These are phyloP conservation scores for Lasioglossum morio DNA, from an alignment of 2,888 invertebrate genomes.

Conservation along the genomic window DNA sequence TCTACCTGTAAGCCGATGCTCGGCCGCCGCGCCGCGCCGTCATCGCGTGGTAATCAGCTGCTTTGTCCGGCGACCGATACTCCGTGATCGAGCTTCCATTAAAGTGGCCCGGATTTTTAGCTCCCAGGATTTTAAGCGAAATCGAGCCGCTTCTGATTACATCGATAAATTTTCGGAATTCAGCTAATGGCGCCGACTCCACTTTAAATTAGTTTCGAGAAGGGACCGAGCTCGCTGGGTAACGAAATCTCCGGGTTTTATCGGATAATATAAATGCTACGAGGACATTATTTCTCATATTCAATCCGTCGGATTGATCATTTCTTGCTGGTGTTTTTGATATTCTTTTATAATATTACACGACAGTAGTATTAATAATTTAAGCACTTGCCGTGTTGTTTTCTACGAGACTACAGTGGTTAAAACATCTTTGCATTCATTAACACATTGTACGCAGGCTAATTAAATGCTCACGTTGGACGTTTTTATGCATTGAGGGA, in stretches of 20 bases:
- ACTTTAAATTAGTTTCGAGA: neutral
- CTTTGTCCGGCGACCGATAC: slow-evolving; percentile 6
- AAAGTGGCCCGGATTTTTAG: slow-evolving; percentile 7
- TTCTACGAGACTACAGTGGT: neutral
- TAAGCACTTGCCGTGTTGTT: neutral
- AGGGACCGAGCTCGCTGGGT: neutral
- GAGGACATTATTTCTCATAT: neutral
- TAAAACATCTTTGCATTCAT: neutral
- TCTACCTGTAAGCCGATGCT: slow-evolving; percentile 26
- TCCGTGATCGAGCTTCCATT: neutral
- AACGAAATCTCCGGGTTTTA: neutral
- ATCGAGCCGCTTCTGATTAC: neutral
- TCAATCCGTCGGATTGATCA: neutral
- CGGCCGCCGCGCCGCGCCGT: neutral
- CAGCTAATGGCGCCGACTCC: neutral
- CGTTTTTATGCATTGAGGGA: neutral
- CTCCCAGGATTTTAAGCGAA: neutral
- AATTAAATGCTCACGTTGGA: neutral
- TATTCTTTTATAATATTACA: neutral
- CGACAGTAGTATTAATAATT: neutral
- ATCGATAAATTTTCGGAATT: neutral
- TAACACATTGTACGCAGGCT: neutral
- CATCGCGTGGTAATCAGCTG: slow-evolving; percentile 16
- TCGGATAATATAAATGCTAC: neutral
- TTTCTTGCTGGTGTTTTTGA: neutral